Evolutionary conservation across 2,797 vertebrate genomes (phyloP), one percentile per base, ranked within the genome.

Genomic region (Tadarida brasiliensis): DNA sequence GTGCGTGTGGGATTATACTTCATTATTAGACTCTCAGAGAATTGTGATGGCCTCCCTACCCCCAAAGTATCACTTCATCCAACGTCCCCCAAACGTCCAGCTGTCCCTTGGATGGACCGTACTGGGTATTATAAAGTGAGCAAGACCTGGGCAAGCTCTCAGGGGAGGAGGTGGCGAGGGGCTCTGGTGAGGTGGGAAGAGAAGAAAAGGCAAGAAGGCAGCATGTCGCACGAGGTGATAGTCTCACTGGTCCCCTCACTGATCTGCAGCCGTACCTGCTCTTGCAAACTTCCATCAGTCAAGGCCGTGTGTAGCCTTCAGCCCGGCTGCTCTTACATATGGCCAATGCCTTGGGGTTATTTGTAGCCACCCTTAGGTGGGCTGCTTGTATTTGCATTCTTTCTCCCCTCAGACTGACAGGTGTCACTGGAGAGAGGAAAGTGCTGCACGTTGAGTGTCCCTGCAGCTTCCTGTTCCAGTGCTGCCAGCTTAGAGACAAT

Each of bases 161-260:
- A 20, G 26, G 39, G 35, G 35, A 77, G 35, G 24, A 17, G 61
- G 35, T 12, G 65, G 33, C 33, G 20, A 7, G 35, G 30, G n/a
- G 5, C 35, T 28, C 39, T 22, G 54, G n/a, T 2, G 51, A 81
- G 63, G 30, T 14, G 16, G 16, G 35, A 11, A 73, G 33, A 39
- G 59, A 63, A 47, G 73, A 88, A 89, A 95, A 90, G 82, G 2
- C 65, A 17, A 54, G 63, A 20, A 68, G 65, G 7, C 0, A 51
- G 89, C 30, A 7, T 35, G 39, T 44, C 10, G 4, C 22, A 22
- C 2, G 1, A 11, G 65, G 11, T 5, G 3, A 17, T 1, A 0
- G 33, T 56, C 33, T 56, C 76, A 10, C 28, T n/a, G 63, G 54
- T 19, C 47, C 65, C 44, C 92, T 30, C 70, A 5, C 44, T 12